Base-by-base conservation (phyloP, 1,140 invertebrate species). In the Gryllus bimaculatus region DNA sequence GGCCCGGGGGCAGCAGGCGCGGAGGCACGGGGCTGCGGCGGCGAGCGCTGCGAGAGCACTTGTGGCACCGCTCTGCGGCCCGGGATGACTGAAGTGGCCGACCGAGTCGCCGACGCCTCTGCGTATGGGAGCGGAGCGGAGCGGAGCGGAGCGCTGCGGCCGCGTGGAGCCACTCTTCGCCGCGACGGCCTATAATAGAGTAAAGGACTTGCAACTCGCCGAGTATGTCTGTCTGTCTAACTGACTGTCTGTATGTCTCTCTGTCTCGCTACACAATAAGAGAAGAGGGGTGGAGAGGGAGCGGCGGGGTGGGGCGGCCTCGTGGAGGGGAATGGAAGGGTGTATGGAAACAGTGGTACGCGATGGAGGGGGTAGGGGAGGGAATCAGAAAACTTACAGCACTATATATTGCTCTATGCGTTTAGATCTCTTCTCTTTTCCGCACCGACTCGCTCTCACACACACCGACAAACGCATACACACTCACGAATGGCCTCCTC, bases 161-260 rank as follows among this genome's bases (percentile, higher is more conserved):
- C 76, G 47, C 76, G 47, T 75, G 21, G 6, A 20, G 47, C 12
- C n/a, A 13, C 54, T 66, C 54, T 10, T 18, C 54, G 54, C 54
- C 54, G 18, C 54, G 10, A 66, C 54, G 54, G 54, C 54, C 54
- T 66, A 66, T 66, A 66, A 66, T 66, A 66, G 54, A 66, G 54
- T 66, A 66, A 66, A 66, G 54, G 54, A 66, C 54, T 66, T 18
- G 54, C 54, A 66, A 66, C 54, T 66, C 54, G 54, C 54, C 54
- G 54, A 26, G 78, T 79, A 47, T 76, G 79, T 78, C 54, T 80
- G 79, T 79, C 39, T 81, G 80, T 81, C 79, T 73, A 79, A 78
- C 75, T 81, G 78, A 74, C 77, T 80, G 81, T 80, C 76, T 75
- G 79, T 76, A 75, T 81, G 76, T 48, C 76, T 77, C 47, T 48